These are phyloP conservation scores for Scaptomyza pallida DNA, from an alignment of 1,140 invertebrate species.

Conservation along the genomic window DNA sequence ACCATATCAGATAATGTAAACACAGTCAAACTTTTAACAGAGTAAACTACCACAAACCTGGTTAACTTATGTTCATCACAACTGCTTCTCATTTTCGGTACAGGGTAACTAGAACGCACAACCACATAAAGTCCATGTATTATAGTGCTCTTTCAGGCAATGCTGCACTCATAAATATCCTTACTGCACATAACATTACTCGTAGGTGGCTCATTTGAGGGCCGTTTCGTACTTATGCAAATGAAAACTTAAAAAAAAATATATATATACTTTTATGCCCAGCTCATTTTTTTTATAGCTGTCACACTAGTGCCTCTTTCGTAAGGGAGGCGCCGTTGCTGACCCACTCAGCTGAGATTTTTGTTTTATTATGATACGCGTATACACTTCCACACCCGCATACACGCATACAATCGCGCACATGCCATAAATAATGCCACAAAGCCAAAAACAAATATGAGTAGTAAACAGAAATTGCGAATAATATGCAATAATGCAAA, in stretches of 20 bases:
- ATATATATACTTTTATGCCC: conserved; percentile 54
- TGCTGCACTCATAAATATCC: conserved; percentile 11
- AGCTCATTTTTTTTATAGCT: conserved; percentile 58
- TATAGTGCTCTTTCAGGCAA: conserved; percentile 11
- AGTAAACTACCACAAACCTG: no score
- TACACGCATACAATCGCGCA: background rate
- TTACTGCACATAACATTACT: conserved; percentile 1
- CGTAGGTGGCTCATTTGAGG: background rate
- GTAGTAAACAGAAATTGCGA: conserved; percentile 76
- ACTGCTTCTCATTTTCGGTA: background rate
- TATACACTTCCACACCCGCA: background rate
- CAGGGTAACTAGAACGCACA: conserved; percentile 15
- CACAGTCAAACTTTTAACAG: no score
- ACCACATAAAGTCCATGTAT: conserved; percentile 16
- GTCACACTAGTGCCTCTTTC: conserved; percentile 33
- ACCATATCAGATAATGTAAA: no score
- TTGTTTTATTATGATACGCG: conserved; percentile 55
- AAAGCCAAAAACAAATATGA: conserved; percentile 77
- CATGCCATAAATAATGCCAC: conserved; percentile 71
- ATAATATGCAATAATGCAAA: conserved; percentile 82
- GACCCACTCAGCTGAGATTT: conserved; percentile 67
- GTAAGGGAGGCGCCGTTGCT: conserved; percentile 15
- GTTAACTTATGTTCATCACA: no score
- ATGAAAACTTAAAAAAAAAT: conserved; percentile 63
- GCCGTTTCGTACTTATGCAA: conserved; percentile 61